Evolutionary conservation across 1,140 invertebrate genomes (phyloP), one percentile per base, ranked within the genome.

Genomic region (Cecropterus lyciades): DNA sequence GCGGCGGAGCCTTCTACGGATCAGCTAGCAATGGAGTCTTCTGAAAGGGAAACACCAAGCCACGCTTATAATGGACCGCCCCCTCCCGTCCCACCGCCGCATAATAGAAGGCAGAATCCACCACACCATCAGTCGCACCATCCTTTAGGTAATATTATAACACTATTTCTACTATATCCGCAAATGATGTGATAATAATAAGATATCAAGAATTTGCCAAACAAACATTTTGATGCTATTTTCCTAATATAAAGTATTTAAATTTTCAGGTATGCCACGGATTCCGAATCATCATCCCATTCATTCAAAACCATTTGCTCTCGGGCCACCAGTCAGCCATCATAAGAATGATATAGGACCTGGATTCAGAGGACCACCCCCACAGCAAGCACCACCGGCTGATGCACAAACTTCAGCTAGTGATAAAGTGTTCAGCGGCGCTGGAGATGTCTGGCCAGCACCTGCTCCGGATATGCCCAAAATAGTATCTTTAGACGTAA

Each of bases 401-500:
- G 90, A 93, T 48, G 89, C 93, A 8, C 93, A 93, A 63, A 85
- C 87, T 55, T 91, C 90, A 33, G 92, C 93, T 43, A 92, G 90
- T 56, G 92, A 92, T 27, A 92, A 92, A 67, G 84, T 92, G 2
- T 92, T 89, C 72, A 89, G 83, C n/a, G 89, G 86, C 9, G 94
- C 94, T 48, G 95, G 95, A n/a, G 97, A 98, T 57, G 94, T 96
- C 1, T 98, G 97, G 97, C 96, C 97, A 4, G 94, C 94, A 0
- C 95, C 95, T 0, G 94, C 95, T 2, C 95, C 95, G 9, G 97
- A 98, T 70, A 97, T 97, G 96, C 97, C 98, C 0, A 97, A 98
- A 90, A 98, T 98, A 53, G 95, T 97, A 2, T 97, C 96, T 2
- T 90, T 98, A 0, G 97, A 99, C 78, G 98, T 98, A 0, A 98